Evolutionary conservation across 2,113 vertebrate species (phyloP), one percentile per base, ranked within the genome.

Genomic region (Mixornis gularis): DNA sequence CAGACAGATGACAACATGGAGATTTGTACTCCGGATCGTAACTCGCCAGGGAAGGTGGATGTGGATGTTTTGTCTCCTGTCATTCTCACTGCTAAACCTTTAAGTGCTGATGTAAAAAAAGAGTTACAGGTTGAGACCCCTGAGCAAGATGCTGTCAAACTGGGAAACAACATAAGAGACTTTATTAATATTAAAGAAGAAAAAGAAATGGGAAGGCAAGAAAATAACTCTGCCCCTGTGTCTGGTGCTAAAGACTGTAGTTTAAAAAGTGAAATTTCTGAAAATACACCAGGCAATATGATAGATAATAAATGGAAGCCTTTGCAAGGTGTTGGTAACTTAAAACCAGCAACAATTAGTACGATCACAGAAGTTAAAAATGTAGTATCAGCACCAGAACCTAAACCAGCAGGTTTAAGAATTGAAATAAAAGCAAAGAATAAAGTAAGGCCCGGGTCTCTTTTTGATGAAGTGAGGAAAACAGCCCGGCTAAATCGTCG

Each of bases 361-460:
- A 66, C 76, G 6, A n/a, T 96, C 5, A 19, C 86, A 1, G 93
- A 97, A 29, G 55, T 93, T 1, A 98, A 97, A 88, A 94, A 90
- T 2, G 7, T 69, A 21, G 78, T 96, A 27, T 18, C 88, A 29
- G 97, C 97, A 13, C 92, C 97, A 10, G 97, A 97, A 24, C 34
- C 92, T 34, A 98, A 97, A 65, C 73, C 97, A 10, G 98, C 98
- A 34, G 98, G 98, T 43, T 97, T 99, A 72, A 98, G 98, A 43
- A 99, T 99, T 94, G 99, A 99, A 97, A 99, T 99, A 41, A 99
- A 99, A 95, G 99, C 98, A 63, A 99, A 98, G 93, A 99, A 97
- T 93, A 98, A 98, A 77, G 98, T 99, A 9, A 98, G 98, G 18
- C 99, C 99, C 1, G 99, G 99, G 7, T 99, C 99, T 25, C 98